Evolutionary conservation across 2,113 vertebrate genomes (phyloP), one percentile per base, ranked within the genome.

Genomic region (Sitta europaea): DNA sequence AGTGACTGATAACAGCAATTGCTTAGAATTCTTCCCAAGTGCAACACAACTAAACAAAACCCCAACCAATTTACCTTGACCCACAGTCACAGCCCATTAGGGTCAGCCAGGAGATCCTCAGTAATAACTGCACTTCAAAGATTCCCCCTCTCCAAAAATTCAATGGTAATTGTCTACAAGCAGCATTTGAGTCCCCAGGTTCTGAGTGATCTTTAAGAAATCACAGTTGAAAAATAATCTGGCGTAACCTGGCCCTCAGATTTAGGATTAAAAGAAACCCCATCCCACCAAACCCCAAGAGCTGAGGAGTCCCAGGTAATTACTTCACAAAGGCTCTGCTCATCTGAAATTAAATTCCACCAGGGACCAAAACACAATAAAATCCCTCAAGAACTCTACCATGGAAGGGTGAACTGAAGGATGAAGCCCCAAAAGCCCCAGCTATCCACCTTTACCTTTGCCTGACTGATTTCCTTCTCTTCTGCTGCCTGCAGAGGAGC

Each of bases 391-490:
- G 29, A 84, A 62, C 9, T 65, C 75, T 9, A 22, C 53, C 29
- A 27, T 0, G 5, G 28, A 86, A 18, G 17, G 31, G 25, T 0
- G 21, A 79, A 14, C 12, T 81, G 66, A 61, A 28, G 63, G 38
- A 58, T 0, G 28, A 58, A 23, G 8, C 15, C 42, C 43, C 48
- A 51, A 10, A 66, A 83, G 36, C 24, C 57, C 38, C 33, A 50
- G 20, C 25, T 47, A 17, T 6, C 15, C 58, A 28, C 1, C 1
- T 33, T 88, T 98, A 99, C 99, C 99, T 99, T 99, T n/a, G 98
- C 98, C 90, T 98, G 98, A 90, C 57, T 98, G 76, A 98, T 98
- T 72, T 98, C 98, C 92, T 99, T 98, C 89, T 98, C 98, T 43
- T 99, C 99, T 48, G 92, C 73, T 86, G 98, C 98, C 96, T 98